Percentiles rank a stretch among this genome's conserved stretches.
Evolutionary conservation across 2,113 vertebrate genomes (phyloP).

Genomic region (Aptenodytes forsteri): DNA sequence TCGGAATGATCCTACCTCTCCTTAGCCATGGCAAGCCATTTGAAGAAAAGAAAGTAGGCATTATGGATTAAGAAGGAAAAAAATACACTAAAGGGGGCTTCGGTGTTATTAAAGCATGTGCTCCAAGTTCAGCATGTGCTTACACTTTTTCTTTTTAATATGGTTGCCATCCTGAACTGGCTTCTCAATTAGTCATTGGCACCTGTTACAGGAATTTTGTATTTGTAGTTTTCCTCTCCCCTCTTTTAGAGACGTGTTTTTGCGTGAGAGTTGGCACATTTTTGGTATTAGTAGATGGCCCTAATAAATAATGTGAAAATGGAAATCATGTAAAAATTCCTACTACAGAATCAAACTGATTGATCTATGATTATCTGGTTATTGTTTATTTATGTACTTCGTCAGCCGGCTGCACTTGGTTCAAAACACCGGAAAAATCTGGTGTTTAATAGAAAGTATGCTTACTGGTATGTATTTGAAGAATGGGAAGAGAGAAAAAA

Average conservation of each 20-base stretch:
- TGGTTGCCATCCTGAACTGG: neutral
- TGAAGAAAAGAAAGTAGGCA: neutral
- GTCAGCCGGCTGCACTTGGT: neutral
- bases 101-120: neutral
- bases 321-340: neutral
- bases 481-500: neutral
- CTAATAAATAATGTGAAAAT: neutral
- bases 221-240: neutral
- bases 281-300: neutral
- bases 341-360: neutral
- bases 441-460: neutral
- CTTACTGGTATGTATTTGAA: neutral
- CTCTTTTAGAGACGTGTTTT: neutral
- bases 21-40: neutral
- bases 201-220: neutral
- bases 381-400: neutral
- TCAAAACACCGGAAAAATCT: neutral
- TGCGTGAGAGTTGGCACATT: neutral
- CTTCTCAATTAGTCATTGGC: neutral
- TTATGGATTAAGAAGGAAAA: neutral
- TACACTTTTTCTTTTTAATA: neutral
- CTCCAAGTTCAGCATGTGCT: neutral
- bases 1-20: neutral
- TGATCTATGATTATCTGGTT: neutral
- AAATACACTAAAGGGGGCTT: neutral